Conservation (phyloP, 2,113 vertebrate genomes). For the Caranx melampygus region DNA sequence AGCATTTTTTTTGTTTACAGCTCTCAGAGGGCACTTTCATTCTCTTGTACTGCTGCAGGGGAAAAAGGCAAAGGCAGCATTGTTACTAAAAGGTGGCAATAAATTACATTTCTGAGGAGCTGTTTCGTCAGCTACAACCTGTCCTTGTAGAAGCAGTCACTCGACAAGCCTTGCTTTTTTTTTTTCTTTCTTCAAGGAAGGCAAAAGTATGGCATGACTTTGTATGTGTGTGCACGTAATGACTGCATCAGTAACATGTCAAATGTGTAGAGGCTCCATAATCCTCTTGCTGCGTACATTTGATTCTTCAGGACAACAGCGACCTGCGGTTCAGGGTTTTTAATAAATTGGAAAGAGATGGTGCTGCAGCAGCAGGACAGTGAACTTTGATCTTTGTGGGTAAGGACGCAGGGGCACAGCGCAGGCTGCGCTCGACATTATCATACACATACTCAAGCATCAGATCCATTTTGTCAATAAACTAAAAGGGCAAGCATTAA, state of each 20-base stretch:
- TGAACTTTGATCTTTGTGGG: conserved; percentile 28
- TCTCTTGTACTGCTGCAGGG: conserved; percentile 32
- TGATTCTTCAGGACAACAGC: conserved; percentile 74
- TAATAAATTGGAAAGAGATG: neutral
- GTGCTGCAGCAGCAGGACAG: neutral
- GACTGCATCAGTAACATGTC: conserved; percentile 50
- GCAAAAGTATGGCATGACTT: conserved; percentile 87
- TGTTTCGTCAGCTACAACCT: conserved; percentile 23
- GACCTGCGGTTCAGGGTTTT: neutral
- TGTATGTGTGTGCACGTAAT: conserved; percentile 43
- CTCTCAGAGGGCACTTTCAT: conserved; percentile 31
- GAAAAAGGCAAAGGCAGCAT: conserved; percentile 34
- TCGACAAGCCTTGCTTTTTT: conserved; percentile 23
- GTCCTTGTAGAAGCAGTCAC: conserved; percentile 32
- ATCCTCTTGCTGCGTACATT: conserved; percentile 1
- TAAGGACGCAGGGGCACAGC: conserved; percentile 12
- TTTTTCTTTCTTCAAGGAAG: conserved; percentile 79
- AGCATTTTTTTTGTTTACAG: conserved; percentile 55
- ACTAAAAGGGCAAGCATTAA: conserved; percentile 69
- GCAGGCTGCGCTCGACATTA: conserved; percentile 1
- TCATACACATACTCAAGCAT: conserved; percentile 21
- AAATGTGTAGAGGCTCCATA: conserved; percentile 19
- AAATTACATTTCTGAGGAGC: conserved; percentile 56
- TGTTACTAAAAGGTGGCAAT: conserved; percentile 28
- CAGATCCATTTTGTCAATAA: conserved; percentile 66